A percentile compares a stretch with the other conserved stretches of the same genome.
These are phyloP conservation scores for Phania funesta DNA, from an alignment of 2,888 invertebrate genomes.

Conservation along the genomic window DNA sequence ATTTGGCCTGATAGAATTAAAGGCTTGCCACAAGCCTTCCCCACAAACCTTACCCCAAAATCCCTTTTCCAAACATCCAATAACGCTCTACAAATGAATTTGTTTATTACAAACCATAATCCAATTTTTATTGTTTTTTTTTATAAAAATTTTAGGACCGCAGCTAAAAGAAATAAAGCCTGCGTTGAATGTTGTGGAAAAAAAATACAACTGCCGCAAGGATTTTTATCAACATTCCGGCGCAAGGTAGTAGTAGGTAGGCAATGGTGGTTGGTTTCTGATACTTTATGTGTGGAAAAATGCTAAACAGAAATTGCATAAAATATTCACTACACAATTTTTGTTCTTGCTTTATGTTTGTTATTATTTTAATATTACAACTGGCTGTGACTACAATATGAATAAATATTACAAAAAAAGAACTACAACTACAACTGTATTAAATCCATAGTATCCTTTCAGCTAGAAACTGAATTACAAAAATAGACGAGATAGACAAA, in stretches of 20 bases:
- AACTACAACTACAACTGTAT: constrained; percentile 47
- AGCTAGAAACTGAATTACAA: constrained; percentile 37
- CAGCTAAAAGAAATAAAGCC: constrained; percentile 22
- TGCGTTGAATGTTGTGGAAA: constrained; percentile 4
- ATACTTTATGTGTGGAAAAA: background rate
- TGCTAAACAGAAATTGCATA: constrained; percentile 15
- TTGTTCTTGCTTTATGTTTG: constrained; percentile 1
- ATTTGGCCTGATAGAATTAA: no score
- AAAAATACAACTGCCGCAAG: constrained; percentile 34
- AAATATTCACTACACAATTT: constrained; percentile 46
- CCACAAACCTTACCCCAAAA: no score
- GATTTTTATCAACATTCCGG: constrained; percentile 47
- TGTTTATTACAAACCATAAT: constrained; percentile 14
- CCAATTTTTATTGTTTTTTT: background rate
- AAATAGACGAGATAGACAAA: constrained; percentile 9
- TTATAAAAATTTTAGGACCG: constrained; percentile 3
- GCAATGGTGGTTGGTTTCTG: constrained; percentile 22
- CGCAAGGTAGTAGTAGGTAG: constrained; percentile 11
- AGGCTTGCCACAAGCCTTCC: no score
- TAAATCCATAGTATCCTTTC: constrained; percentile 54
- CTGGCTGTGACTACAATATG: constrained; percentile 30
- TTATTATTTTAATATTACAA: constrained; percentile 19
- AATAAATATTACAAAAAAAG: constrained; percentile 12
- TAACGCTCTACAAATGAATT: background rate
- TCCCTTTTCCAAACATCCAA: background rate